phyloP scores from a whole-genome alignment of 2,113 vertebrate species.

The Thunnus maccoyii region DNA sequence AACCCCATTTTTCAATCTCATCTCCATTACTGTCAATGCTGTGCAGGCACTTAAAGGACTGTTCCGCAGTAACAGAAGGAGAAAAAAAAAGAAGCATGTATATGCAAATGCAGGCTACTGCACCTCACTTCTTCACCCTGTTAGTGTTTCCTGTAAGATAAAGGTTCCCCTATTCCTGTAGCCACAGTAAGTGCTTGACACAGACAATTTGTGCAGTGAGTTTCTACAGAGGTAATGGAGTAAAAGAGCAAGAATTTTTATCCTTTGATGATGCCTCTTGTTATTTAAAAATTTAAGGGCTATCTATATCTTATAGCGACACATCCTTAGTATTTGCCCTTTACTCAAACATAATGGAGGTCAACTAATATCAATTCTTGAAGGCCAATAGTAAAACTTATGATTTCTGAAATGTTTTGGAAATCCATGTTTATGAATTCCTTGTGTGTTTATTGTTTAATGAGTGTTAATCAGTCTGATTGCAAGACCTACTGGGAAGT shows the following conservation, averaged over 20 bases:
- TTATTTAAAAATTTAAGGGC: slow-evolving; percentile 34
- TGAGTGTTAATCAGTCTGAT: neutral
- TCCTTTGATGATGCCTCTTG: slow-evolving; percentile 19
- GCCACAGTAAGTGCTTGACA: slow-evolving; percentile 17
- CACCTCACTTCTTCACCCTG: slow-evolving; percentile 41
- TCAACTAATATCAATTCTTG: neutral
- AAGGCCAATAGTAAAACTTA: neutral
- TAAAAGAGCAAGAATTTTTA: slow-evolving; percentile 18
- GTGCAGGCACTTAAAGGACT: slow-evolving; percentile 66
- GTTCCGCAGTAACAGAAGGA: slow-evolving; percentile 34
- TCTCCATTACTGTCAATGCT: slow-evolving; percentile 74
- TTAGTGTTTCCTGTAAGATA: slow-evolving; percentile 46
- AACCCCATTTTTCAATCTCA: slow-evolving; percentile 76
- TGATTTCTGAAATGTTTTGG: neutral
- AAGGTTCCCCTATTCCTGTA: slow-evolving; percentile 30
- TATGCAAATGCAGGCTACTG: slow-evolving; percentile 59
- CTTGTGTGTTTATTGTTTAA: too few species aligned
- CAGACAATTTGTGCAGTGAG: slow-evolving; percentile 24
- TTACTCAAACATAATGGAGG: slow-evolving; percentile 6
- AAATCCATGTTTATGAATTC: too few species aligned
- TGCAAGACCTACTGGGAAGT: neutral
- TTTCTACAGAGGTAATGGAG: slow-evolving; percentile 30
- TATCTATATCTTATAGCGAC: neutral
- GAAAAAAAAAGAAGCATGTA: slow-evolving; percentile 21
- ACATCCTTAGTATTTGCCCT: neutral